Evolutionary conservation across 2,797 vertebrate species (phyloP), one percentile per base, ranked within the genome.

Genomic region (Syndactyla subalaris): DNA sequence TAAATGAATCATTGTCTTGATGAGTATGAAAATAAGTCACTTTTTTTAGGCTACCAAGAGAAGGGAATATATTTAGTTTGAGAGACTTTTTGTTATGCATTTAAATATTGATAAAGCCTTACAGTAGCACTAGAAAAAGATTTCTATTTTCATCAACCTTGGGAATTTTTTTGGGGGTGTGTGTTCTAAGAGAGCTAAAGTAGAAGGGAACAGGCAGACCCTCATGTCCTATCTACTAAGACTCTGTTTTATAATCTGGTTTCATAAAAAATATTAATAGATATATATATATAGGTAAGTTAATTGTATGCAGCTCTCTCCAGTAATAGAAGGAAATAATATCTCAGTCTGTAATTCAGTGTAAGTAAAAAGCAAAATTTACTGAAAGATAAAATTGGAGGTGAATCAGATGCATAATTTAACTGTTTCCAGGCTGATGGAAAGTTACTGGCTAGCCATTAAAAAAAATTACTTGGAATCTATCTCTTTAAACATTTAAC

Each of bases 221-320:
- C n/a, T 0, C 0, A 16, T 80, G 36, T 83, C 32, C 38, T 52
- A 2, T 24, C 32, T 77, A 55, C 39, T 76, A 58, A 72, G 78
- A 11, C 23, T 71, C n/a, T 72, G 46, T 63, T 94, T 81, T 49
- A 48, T 86, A 67, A 74, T 80, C 20, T 73, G 18, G 24, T 76
- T 92, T 82, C 36, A 39, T 77, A 36, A 82, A 91, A 65, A 78
- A 46, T 82, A 65, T 77, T 82, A 89, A 57, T 61, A 62, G 43
- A 8, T 39, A 32, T 39, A 32, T 55, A 21, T 68, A 57, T 63
- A 43, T 17, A 85, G 82, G 63, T 36, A 52, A 80, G 77, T 29
- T 6, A 55, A 6, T 59, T 67, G 5, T 63, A 54, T 82, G 49
- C 52, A 75, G 38, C 22, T 82, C 17, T 46, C 19, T 61, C 43